Conservation (phyloP, 2,888 invertebrate genomes). For the Amitus sp. region DNA sequence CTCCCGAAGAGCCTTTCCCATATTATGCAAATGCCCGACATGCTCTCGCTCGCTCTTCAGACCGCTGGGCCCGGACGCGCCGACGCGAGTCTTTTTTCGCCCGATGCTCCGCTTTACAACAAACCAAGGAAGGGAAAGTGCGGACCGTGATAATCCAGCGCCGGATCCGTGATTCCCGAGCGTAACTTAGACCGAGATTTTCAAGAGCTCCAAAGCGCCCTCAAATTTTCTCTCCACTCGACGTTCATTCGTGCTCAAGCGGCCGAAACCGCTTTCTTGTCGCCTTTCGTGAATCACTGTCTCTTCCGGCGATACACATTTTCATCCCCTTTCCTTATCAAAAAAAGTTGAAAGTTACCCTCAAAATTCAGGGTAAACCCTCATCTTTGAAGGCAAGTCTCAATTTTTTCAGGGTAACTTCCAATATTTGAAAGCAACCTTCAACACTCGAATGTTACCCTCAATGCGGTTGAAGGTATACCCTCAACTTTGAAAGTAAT, state of each 20-base stretch:
- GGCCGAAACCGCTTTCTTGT: not conserved
- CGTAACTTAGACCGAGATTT: slow-evolving; percentile 9
- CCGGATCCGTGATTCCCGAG: slow-evolving; percentile 8
- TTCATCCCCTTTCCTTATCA: too few species aligned
- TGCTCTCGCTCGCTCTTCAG: slow-evolving; percentile 36
- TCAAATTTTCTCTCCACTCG: slow-evolving; percentile 11
- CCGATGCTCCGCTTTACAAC: slow-evolving; percentile 9
- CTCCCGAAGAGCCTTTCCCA: slow-evolving; percentile 48
- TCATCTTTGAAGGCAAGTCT: too few species aligned
- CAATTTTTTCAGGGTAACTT: too few species aligned
- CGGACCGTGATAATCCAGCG: slow-evolving; percentile 16
- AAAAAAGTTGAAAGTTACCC: too few species aligned
- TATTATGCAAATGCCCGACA: slow-evolving; percentile 51
- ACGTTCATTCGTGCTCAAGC: not conserved
- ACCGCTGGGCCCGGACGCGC: slow-evolving; percentile 9
- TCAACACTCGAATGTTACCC: too few species aligned
- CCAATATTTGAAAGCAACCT: too few species aligned
- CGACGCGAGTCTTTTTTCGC: slow-evolving; percentile 10
- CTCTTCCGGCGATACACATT: too few species aligned
- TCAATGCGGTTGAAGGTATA: too few species aligned
- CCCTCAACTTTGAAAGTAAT: too few species aligned
- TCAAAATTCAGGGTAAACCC: too few species aligned
- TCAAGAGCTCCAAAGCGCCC: not conserved
- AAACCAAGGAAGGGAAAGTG: slow-evolving; percentile 26
- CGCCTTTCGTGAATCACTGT: not conserved